Evolutionary conservation across 2,797 vertebrate genomes (phyloP), one percentile per base, ranked within the genome.

Genomic region (Smutsia gigantea): DNA sequence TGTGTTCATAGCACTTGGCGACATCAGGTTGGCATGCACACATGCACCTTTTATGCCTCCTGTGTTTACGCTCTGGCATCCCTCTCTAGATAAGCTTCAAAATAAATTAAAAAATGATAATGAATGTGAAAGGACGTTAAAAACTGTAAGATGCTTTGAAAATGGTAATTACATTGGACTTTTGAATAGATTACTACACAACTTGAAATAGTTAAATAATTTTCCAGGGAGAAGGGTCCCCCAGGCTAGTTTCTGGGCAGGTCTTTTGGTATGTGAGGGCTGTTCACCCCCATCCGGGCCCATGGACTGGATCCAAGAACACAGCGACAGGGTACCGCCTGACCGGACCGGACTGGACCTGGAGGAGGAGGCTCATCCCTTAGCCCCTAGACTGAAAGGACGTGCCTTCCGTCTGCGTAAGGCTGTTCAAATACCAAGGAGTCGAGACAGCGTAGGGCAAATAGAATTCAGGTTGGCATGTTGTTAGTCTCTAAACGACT

Each of bases 121-220:
- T 89, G 49, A 78, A 75, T 82, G n/a, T 90, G 88, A 90, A 95
- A 96, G 42, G 51, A 94, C 61, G 90, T 93, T 94, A 87, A 91
- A 94, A 94, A 68, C 71, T 90, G 18, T 95, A 95, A 95, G 95
- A 69, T 93, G 19, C 78, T 94, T 95, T 90, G 69, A 53, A 90
- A 93, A 90, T 91, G 53, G 66, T 91, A 75, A 81, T 93, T 91
- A 92, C 59, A 37, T 51, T 96, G 91, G 61, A 34, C 63, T 90
- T 87, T 78, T 82, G 53, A 86, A 75, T 91, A 51, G n/a, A 81
- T 95, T 88, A 59, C 97, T 95, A 79, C 51, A 23, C 89, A 87
- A 94, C 90, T 92, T 96, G 59, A 87, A 97, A 59, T 84, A 69
- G 49, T 87, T 87, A 78, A 94, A 85, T 97, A 87, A 89, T 96